Evolutionary conservation across 1,140 invertebrate species (phyloP), one percentile per base, ranked within the genome.

Genomic region (Choristoneura fumiferana): DNA sequence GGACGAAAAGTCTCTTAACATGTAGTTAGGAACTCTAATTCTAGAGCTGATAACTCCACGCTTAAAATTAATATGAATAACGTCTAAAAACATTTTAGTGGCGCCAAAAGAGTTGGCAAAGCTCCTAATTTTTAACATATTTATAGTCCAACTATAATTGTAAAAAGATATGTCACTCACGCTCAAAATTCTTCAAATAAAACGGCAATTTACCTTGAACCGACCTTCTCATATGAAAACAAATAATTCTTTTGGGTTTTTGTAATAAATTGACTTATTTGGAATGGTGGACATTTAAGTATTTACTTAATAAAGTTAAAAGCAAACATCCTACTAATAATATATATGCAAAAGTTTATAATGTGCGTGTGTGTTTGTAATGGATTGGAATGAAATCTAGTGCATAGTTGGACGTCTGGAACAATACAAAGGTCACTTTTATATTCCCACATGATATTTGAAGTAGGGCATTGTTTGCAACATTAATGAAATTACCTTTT

Each of bases 151-250:
- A 49, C 18, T 12, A 49, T 17, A n/a, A 10, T 29, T 18, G 43
- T 49, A 49, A 49, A 12, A 29, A 9, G 22, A 49, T 12, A 33
- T 49, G 43, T 49, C 43, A 49, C 43, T 49, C 43, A 49, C 22
- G 6, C 12, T 5, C 10, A 1, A 4, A 39, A 39, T 13, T 39
- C 12, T 49, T 14, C 1, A 49, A 49, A 33, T 49, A 49, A 49
- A 49, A 49, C 1, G 10, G 1, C 18, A 8, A 45, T 15, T 40
- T 40, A 45, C 18, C 22, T 49, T 49, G 18, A 49, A 49, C 12
- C 17, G 43, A 29, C 18, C 12, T 49, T 8, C 3, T 18, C 5
- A 29, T 22, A 49, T 6, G 8, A 10, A 37, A 29, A 37, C 8
- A 29, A 13, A 29, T 10, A 45, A 29, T 12, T 9, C 17, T 22